Conservation (phyloP, 2,888 invertebrate species). For the Camponotus fellah region DNA sequence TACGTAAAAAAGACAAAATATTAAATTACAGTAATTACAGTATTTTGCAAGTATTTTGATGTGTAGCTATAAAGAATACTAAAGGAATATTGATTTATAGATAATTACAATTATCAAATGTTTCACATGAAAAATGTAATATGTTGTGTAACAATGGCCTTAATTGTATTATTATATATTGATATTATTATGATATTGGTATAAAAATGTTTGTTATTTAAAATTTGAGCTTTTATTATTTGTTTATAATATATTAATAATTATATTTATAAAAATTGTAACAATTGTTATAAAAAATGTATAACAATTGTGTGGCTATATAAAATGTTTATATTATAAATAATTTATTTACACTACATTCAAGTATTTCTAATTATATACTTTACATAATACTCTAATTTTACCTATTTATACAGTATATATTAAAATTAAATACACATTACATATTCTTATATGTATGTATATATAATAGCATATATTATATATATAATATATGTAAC, state of each 20-base stretch:
- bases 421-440: slow-evolving; percentile 4
- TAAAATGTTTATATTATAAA: slow-evolving; percentile 27
- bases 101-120: neutral
- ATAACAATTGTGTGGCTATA: neutral
- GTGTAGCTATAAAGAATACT: neutral
- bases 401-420: neutral
- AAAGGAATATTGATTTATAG: neutral
- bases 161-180: slow-evolving; percentile 14
- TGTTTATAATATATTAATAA: neutral
- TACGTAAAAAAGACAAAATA: neutral
- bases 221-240: slow-evolving; percentile 8
- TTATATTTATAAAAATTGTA: neutral
- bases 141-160: slow-evolving; percentile 7
- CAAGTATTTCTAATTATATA: neutral
- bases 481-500: neutral
- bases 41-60: slow-evolving; percentile 3
- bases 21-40: slow-evolving; percentile 17
- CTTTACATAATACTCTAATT: neutral
- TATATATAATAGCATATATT: neutral
- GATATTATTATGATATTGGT: neutral
- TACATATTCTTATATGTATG: neutral
- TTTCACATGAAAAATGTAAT: neutral
- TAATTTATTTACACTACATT: neutral
- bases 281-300: neutral
- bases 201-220: neutral